Conservation (phyloP, 2,888 invertebrate genomes). For the Mesochorus sp. region DNA sequence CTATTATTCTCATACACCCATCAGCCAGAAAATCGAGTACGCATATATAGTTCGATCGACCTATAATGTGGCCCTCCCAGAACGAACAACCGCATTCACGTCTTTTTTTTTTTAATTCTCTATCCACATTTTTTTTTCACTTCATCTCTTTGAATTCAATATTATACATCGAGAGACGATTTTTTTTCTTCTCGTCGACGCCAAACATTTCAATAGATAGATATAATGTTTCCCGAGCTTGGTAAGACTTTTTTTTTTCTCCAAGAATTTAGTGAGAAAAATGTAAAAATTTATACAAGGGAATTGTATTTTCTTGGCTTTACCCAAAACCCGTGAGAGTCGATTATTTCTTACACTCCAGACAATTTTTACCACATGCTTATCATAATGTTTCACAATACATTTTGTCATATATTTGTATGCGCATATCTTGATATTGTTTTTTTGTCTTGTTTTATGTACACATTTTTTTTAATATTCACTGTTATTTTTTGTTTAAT, state of each 20-base stretch:
- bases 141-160: slow-evolving; percentile 30
- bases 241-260: slow-evolving; percentile 36
- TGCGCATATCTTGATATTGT: too few species aligned
- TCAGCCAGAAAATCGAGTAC: slow-evolving; percentile 36
- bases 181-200: slow-evolving; percentile 51
- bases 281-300: slow-evolving; percentile 44
- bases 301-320: slow-evolving; percentile 7
- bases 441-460: too few species aligned
- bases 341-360: slow-evolving; percentile 48
- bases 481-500: too few species aligned
- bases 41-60: slow-evolving; percentile 9
- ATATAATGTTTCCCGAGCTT: slow-evolving; percentile 54
- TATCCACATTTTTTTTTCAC: slow-evolving; percentile 26
- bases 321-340: slow-evolving; percentile 36
- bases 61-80: slow-evolving; percentile 12
- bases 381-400: too few species aligned
- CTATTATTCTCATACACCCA: slow-evolving; percentile 60
- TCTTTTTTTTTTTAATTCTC: slow-evolving; percentile 32
- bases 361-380: neutral
- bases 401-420: too few species aligned
- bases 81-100: slow-evolving; percentile 53
- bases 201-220: slow-evolving; percentile 54
- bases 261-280: slow-evolving; percentile 58
- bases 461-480: too few species aligned
- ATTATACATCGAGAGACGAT: slow-evolving; percentile 16